phyloP scores from a whole-genome alignment of 2,888 invertebrate genomes.

The Chrysopilus asiliformis region DNA sequence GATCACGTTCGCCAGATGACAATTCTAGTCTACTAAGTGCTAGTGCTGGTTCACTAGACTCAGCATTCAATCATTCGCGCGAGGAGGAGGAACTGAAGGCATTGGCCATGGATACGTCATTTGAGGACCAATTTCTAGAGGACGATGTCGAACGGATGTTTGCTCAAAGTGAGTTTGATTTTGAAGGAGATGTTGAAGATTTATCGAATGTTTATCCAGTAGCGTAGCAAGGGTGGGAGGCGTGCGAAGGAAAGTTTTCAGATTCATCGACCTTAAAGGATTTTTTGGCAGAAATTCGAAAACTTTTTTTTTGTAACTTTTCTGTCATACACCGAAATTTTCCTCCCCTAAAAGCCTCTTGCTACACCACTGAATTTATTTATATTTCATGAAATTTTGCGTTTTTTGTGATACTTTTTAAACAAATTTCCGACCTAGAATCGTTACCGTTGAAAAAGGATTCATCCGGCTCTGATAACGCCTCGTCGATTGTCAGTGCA shows the following conservation, averaged over 20 bases:
- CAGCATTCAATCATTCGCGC: conserved; percentile 75
- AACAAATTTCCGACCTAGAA: conserved; percentile 5
- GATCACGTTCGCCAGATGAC: conserved; percentile 61
- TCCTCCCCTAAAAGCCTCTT: no score
- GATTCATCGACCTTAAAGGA: no score
- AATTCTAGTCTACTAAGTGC: conserved; percentile 50
- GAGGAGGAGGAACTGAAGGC: conserved; percentile 62
- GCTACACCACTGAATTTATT: no score
- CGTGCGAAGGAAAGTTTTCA: no score
- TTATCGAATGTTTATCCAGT: no score
- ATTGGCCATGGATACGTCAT: conserved; percentile 39
- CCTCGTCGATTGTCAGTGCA: background rate
- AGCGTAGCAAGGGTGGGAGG: no score
- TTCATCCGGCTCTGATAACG: background rate
- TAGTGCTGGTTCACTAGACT: conserved; percentile 74
- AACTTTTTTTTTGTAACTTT: no score
- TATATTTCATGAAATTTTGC: background rate
- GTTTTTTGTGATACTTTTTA: background rate
- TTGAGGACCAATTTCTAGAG: conserved; percentile 23
- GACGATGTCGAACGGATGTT: conserved; percentile 27
- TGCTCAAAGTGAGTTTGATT: conserved; percentile 29
- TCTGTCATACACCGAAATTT: no score
- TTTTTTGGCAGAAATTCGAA: no score
- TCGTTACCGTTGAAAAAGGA: conserved; percentile 4
- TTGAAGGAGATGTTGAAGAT: no score